phyloP scores from a whole-genome alignment of 2,797 vertebrate genomes.

The Poeciliopsis paucimaculata region DNA sequence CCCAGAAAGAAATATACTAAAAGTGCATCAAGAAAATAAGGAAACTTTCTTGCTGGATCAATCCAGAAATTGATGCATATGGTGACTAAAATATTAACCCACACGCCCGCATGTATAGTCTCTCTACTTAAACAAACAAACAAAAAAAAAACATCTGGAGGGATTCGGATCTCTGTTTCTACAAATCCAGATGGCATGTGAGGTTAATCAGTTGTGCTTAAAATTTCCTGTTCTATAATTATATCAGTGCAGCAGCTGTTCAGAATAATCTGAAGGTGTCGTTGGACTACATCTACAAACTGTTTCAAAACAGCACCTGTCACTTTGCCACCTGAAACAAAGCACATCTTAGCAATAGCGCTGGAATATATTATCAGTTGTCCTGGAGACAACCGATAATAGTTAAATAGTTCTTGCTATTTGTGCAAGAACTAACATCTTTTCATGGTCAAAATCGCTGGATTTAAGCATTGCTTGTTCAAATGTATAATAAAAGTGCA shows the following conservation, averaged over 20 bases:
- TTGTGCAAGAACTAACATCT: not conserved
- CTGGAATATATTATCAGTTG: not conserved
- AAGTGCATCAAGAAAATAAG: not conserved
- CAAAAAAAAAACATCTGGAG: conserved; percentile 20
- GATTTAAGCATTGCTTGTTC: not conserved
- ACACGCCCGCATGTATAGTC: no score
- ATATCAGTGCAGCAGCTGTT: conserved; percentile 54
- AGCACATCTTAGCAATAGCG: not conserved
- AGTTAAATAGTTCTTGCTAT: no score
- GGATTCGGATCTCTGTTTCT: conserved; percentile 4
- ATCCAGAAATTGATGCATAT: not conserved
- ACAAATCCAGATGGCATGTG: conserved; percentile 49
- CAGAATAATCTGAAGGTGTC: conserved; percentile 46
- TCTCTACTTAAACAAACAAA: not conserved
- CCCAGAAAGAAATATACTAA: not conserved
- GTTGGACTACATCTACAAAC: conserved; percentile 46
- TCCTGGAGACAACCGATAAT: no score
- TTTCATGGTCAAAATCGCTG: not conserved
- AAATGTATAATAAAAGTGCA: not conserved
- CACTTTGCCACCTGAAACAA: conserved; percentile 30
- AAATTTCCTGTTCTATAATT: conserved; percentile 32
- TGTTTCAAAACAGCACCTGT: conserved; percentile 59
- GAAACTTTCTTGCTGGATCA: not conserved
- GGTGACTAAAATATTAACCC: not conserved
- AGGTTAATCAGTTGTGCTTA: conserved; percentile 45